These are phyloP conservation scores for Bos javanicus DNA, from an alignment of 2,113 vertebrate species.

Conservation along the genomic window DNA sequence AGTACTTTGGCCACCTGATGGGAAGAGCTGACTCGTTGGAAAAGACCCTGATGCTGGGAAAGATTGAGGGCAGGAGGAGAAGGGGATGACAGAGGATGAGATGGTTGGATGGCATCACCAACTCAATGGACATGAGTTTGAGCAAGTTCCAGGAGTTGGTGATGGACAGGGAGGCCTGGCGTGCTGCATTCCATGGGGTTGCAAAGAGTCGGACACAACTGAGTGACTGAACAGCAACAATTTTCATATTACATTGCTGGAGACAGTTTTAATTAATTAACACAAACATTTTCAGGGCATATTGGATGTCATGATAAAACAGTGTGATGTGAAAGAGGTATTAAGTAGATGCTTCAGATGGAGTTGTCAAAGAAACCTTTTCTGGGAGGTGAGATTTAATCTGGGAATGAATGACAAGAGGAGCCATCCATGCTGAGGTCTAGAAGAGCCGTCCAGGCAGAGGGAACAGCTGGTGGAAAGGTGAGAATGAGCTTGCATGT, in stretches of 20 bases:
- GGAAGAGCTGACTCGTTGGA: neutral
- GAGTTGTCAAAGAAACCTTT: neutral
- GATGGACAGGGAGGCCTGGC: neutral
- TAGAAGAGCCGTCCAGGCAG: neutral
- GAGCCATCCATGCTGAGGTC: neutral
- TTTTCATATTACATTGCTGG: neutral
- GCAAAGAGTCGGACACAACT: neutral
- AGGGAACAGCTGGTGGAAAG: neutral
- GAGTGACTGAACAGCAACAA: neutral
- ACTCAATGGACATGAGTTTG: neutral
- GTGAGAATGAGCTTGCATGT: rapidly evolving
- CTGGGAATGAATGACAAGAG: neutral
- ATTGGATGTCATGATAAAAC: neutral
- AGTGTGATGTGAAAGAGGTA: neutral
- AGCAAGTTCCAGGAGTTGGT: neutral
- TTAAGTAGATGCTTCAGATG: neutral
- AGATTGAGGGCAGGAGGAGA: neutral
- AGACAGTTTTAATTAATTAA: neutral
- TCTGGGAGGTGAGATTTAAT: neutral
- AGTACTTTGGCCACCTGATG: neutral
- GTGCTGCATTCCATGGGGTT: neutral
- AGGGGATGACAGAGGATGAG: neutral
- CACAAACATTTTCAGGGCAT: neutral
- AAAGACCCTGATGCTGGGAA: neutral
- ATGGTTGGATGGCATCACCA: neutral